phyloP scores from a whole-genome alignment of 2,888 invertebrate species.

The Gastracanthus pulcherrimus region DNA sequence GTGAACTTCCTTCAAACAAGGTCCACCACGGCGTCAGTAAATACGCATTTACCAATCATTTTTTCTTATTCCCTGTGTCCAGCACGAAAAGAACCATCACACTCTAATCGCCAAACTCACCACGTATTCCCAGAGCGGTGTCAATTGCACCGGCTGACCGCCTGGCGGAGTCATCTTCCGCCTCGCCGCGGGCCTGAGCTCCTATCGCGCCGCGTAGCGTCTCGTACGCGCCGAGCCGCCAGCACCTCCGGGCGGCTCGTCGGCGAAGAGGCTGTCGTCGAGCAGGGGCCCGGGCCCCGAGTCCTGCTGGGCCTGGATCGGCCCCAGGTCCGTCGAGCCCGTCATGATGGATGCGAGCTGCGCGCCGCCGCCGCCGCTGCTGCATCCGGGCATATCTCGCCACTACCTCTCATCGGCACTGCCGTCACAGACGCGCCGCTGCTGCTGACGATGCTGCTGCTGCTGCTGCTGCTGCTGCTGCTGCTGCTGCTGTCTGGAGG shows the following conservation, averaged over 20 bases:
- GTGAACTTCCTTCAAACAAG: too few species aligned
- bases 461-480: not conserved
- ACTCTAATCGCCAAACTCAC: slow-evolving; percentile 66
- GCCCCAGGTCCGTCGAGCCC: slow-evolving; percentile 68
- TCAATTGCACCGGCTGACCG: slow-evolving; percentile 79
- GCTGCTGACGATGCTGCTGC: not conserved
- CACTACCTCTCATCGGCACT: slow-evolving; percentile 33
- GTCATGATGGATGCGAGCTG: slow-evolving; percentile 69
- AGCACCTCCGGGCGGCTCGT: slow-evolving; percentile 14
- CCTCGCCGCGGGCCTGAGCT: not conserved
- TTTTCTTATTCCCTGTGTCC: not conserved
- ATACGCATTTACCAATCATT: too few species aligned
- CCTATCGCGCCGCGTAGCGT: not conserved
- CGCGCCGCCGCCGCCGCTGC: slow-evolving; percentile 61
- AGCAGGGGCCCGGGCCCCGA: slow-evolving; percentile 77
- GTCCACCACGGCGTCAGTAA: too few species aligned
- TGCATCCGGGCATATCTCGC: slow-evolving; percentile 69
- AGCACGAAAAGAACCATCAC: not conserved
- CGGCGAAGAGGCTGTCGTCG: slow-evolving; percentile 72
- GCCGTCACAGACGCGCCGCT: not conserved
- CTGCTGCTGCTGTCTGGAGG: not conserved
- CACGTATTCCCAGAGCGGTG: slow-evolving; percentile 90
- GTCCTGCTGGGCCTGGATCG: slow-evolving; percentile 70
- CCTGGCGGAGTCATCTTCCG: not conserved
- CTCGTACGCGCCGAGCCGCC: slow-evolving; percentile 55